Conservation (phyloP, 2,113 vertebrate species). For the Odocoileus hemionus region DNA sequence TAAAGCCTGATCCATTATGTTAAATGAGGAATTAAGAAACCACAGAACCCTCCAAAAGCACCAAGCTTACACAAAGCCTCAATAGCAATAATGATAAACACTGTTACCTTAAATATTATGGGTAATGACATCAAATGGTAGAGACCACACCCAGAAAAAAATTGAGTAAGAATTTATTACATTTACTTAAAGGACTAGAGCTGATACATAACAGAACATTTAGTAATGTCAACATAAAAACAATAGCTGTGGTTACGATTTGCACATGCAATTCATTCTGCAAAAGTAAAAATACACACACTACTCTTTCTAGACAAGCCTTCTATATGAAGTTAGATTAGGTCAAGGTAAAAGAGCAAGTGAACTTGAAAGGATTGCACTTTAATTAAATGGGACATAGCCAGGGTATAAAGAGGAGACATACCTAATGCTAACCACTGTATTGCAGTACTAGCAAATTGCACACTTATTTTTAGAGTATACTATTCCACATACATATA, state of each 20-base stretch:
- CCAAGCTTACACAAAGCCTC: background rate
- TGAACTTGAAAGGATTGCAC: background rate
- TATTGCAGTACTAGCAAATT: background rate
- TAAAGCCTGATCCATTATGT: background rate
- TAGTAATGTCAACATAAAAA: constrained; percentile 39
- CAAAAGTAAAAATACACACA: background rate
- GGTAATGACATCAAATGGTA: background rate
- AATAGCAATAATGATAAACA: background rate
- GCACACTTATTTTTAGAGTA: background rate
- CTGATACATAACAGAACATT: constrained; percentile 28
- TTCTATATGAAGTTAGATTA: background rate
- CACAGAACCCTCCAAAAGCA: background rate
- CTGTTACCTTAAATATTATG: background rate
- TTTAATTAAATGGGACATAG: background rate
- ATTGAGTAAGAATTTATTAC: constrained; percentile 48
- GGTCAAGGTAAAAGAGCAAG: background rate
- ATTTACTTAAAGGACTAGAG: constrained; percentile 32
- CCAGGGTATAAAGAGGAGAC: background rate
- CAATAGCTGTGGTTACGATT: background rate
- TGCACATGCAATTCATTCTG: constrained; percentile 22
- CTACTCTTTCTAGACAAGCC: background rate
- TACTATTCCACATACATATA: background rate
- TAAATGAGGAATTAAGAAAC: background rate
- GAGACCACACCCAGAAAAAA: background rate
- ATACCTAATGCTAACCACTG: background rate